A percentile compares a stretch with the other conserved stretches of the same genome.
Evolutionary conservation across 2,797 vertebrate species (phyloP).

Genomic region (Sphaeramia orbicularis): DNA sequence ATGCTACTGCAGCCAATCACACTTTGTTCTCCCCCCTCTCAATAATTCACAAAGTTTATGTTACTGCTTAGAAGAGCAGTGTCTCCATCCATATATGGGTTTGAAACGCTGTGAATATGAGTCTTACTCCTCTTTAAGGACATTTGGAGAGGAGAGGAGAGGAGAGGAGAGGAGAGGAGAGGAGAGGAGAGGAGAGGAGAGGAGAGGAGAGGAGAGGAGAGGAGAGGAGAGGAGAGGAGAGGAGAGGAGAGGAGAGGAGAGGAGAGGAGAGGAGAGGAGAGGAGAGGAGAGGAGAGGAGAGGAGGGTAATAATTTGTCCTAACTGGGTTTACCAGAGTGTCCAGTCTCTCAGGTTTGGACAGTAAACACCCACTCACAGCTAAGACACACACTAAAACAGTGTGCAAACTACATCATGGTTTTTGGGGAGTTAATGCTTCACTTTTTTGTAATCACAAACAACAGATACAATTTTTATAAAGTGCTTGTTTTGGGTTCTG

Average conservation of each 20-base stretch:
- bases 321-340: slow-evolving; percentile 29
- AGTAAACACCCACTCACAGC: slow-evolving; percentile 14
- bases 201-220: slow-evolving; percentile 20
- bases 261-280: not conserved
- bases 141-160: slow-evolving; percentile 43
- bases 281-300: no score
- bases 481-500: no score
- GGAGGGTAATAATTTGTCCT: no score
- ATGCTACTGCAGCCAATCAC: slow-evolving; percentile 52
- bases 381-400: slow-evolving; percentile 1
- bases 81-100: slow-evolving; percentile 75
- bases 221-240: slow-evolving; percentile 21
- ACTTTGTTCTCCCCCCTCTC: slow-evolving; percentile 27
- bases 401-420: no score
- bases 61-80: slow-evolving; percentile 47
- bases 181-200: slow-evolving; percentile 12
- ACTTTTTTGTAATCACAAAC: no score
- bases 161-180: no score
- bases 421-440: no score
- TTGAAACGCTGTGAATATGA: slow-evolving; percentile 55
- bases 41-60: slow-evolving; percentile 70
- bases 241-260: not conserved
- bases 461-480: no score
- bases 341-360: slow-evolving; percentile 48
- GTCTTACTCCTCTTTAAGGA: slow-evolving; percentile 75